Percentiles rank a stretch among this genome's conserved stretches.
Evolutionary conservation across 2,888 invertebrate species (phyloP).

Genomic region (Leuctra nigra): DNA sequence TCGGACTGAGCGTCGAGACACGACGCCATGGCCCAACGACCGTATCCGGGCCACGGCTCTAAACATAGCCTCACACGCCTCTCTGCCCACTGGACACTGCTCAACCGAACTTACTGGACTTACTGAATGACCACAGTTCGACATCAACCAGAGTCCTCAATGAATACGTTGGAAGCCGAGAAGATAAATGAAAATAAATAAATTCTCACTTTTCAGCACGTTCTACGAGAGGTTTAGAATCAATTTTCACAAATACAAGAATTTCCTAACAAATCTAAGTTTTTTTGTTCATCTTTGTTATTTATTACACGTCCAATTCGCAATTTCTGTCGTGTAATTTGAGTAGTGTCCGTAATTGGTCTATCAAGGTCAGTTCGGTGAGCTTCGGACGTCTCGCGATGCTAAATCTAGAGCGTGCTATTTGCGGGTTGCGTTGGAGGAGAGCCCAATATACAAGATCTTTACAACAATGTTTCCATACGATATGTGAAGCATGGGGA

Average conservation of each 20-base stretch:
- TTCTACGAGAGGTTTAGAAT: too few species aligned
- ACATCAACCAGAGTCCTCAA: too few species aligned
- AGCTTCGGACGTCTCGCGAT: not conserved
- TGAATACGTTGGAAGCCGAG: too few species aligned
- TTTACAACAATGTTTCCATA: not conserved
- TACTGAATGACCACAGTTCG: too few species aligned
- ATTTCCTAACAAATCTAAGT: too few species aligned
- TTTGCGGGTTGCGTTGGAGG: constrained; percentile 14
- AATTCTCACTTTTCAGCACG: too few species aligned
- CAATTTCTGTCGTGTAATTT: constrained; percentile 8
- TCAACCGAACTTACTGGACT: not conserved
- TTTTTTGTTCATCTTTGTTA: too few species aligned
- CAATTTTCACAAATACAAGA: too few species aligned
- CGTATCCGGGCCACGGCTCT: constrained; percentile 4
- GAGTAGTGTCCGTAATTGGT: constrained; percentile 20
- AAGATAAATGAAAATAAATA: too few species aligned
- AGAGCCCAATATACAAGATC: constrained; percentile 1
- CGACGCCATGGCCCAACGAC: not conserved
- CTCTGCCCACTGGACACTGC: not conserved
- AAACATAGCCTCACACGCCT: too few species aligned
- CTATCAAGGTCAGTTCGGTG: constrained; percentile 13
- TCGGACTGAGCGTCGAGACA: not conserved
- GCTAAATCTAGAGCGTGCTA: constrained; percentile 18
- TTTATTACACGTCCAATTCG: too few species aligned
- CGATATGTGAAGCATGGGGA: too few species aligned